Base-by-base conservation (phyloP, 2,797 vertebrate species). In the Eulemur coronatus region DNA sequence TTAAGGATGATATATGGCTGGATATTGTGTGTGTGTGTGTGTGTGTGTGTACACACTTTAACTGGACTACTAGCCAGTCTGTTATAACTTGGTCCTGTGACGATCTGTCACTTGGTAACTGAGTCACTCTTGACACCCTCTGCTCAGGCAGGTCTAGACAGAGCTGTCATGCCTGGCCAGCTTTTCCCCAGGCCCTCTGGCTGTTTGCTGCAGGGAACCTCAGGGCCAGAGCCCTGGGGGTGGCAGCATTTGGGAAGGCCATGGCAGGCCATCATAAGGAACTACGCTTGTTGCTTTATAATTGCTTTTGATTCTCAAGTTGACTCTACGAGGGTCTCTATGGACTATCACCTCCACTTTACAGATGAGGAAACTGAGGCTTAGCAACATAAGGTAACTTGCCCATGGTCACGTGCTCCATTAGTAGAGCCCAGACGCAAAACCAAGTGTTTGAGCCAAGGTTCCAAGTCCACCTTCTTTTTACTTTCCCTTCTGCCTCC, bases 271-370 rank as follows among this genome's bases (percentile, higher is more conserved):
- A 67, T 35, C 67, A 10, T 52, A 30, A 18, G 13, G 7, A 57
- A 75, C 18, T 2, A 18, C 33, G 18, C 63, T 67, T 67, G 35
- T 20, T 78, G 10, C 24, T 35, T 7, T 0, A 24, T 5, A 15
- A 13, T 65, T 43, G 55, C 35, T 3, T 41, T n/a, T 89, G 80
- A 33, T 24, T 61, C 61, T 84, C 96, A 41, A 11, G 24, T 3
- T 11, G 52, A 80, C 38, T 28, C 84, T 35, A 15, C 0, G 0
- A 78, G n/a, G 7, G 0, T 41, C 30, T 72, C 2, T 1, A 0
- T 46, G 24, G 48, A 87, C 26, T 1, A 46, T 20, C 48, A 75
- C 12, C 1, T 11, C 65, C 13, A 46, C 28, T 59, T 22, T 75
- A 70, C 50, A 50, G 20, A 72, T 11, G 43, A 33, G 76, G 41